These are phyloP conservation scores for Glaucomys volans DNA, from an alignment of 2,113 vertebrate genomes.

Conservation along the genomic window DNA sequence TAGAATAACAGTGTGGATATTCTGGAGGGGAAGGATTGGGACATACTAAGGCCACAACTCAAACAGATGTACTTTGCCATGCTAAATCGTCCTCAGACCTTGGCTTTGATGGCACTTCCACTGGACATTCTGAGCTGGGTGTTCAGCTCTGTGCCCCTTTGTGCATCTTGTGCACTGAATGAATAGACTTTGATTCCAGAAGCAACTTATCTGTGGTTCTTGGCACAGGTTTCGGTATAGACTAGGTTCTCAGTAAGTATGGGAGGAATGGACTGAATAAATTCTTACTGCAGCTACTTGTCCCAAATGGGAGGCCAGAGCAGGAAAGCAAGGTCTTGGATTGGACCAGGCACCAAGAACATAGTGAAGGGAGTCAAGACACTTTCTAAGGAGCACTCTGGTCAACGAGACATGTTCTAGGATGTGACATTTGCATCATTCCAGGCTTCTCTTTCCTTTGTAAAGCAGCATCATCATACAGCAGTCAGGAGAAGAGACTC, in stretches of 20 bases:
- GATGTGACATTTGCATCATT: not conserved
- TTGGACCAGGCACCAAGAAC: not conserved
- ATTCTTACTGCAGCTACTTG: not conserved
- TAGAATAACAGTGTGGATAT: not conserved
- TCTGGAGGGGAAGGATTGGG: not conserved
- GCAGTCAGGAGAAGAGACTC: not conserved
- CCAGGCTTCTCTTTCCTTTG: not conserved
- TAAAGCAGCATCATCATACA: not conserved
- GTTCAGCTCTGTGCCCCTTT: not conserved
- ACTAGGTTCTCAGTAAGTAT: not conserved
- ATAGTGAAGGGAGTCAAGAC: not conserved
- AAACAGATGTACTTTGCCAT: not conserved
- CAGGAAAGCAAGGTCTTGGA: not conserved
- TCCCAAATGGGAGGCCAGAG: not conserved
- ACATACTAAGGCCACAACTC: not conserved
- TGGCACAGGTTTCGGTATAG: not conserved
- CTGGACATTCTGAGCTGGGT: not conserved
- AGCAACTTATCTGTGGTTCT: not conserved
- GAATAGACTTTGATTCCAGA: not conserved
- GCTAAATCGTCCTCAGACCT: not conserved
- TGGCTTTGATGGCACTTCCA: not conserved
- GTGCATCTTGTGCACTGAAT: too few relatives aligned
- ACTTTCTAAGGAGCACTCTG: not conserved
- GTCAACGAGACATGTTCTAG: not conserved
- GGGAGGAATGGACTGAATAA: not conserved